Conservation (phyloP, 2,888 invertebrate genomes). For the Pilophorus perplexus region DNA sequence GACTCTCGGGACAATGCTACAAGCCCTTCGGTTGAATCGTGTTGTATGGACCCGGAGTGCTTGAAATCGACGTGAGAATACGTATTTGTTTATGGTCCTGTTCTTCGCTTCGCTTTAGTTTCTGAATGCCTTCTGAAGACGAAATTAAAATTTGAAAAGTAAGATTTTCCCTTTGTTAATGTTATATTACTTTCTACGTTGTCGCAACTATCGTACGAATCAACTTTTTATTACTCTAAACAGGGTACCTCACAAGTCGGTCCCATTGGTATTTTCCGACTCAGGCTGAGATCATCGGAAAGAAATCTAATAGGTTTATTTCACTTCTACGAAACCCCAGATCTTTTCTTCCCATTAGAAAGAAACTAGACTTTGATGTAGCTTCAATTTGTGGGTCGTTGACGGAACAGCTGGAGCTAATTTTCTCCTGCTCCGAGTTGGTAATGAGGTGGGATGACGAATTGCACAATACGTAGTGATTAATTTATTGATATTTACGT, state of each 20-base stretch:
- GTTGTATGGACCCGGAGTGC: conserved; percentile 4
- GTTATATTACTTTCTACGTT: neutral
- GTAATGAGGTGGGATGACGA: neutral
- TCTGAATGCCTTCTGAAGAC: conserved; percentile 10
- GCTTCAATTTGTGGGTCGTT: too few relatives aligned
- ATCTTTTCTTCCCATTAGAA: too few relatives aligned
- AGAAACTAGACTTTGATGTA: too few relatives aligned
- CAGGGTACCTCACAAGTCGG: neutral
- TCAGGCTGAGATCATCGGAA: too few relatives aligned
- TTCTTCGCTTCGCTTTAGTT: conserved; percentile 7
- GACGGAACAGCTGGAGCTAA: too few relatives aligned
- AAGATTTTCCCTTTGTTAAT: neutral
- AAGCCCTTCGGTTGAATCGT: neutral
- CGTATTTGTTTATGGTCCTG: conserved; percentile 23
- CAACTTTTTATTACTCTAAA: neutral
- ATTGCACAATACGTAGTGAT: conserved; percentile 10
- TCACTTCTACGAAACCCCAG: too few relatives aligned
- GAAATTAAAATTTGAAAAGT: conserved; percentile 1
- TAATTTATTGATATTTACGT: neutral
- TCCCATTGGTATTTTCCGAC: too few relatives aligned
- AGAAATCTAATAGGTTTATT: too few relatives aligned
- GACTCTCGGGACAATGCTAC: neutral
- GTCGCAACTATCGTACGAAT: neutral
- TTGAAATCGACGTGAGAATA: conserved; percentile 25
- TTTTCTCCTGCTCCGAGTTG: neutral